Evolutionary conservation across 2,113 vertebrate genomes (phyloP).

Genomic region (Chloebia gouldiae): DNA sequence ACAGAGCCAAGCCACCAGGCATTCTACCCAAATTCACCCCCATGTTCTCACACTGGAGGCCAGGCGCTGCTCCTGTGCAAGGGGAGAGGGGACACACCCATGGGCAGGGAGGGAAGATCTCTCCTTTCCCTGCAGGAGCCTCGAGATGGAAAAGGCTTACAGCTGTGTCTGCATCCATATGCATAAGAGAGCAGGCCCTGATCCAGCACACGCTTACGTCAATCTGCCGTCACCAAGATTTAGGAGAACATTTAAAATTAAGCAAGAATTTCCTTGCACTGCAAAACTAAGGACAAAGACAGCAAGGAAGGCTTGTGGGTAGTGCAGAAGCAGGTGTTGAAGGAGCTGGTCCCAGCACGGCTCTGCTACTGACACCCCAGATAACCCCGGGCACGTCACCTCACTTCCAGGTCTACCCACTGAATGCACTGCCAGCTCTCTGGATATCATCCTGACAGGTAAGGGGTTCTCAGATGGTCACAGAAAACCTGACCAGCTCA

Average conservation of each 20-base stretch:
- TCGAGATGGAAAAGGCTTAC: slow-evolving; percentile 30
- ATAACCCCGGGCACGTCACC: background rate
- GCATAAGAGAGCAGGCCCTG: slow-evolving; percentile 58
- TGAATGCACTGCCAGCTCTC: background rate
- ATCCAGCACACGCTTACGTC: slow-evolving; percentile 55
- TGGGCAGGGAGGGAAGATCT: background rate
- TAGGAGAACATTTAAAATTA: slow-evolving; percentile 45
- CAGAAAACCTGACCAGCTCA: background rate
- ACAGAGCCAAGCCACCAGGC: background rate
- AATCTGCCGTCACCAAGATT: slow-evolving; percentile 48
- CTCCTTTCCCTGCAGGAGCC: background rate
- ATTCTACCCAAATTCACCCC: background rate
- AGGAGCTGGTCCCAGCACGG: background rate
- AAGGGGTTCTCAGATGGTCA: background rate
- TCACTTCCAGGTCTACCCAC: background rate
- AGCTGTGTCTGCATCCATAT: slow-evolving; percentile 48
- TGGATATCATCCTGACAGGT: background rate
- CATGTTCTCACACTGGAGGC: background rate
- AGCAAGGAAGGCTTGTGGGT: background rate
- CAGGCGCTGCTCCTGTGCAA: background rate
- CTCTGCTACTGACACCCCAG: background rate
- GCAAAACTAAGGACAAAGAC: slow-evolving; percentile 35
- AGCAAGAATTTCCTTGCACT: slow-evolving; percentile 11
- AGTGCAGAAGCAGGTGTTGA: background rate
- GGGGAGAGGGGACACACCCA: background rate